Evolutionary conservation across 2,888 invertebrate genomes (phyloP), one percentile per base, ranked within the genome.

Genomic region (Diarsia dahlii): DNA sequence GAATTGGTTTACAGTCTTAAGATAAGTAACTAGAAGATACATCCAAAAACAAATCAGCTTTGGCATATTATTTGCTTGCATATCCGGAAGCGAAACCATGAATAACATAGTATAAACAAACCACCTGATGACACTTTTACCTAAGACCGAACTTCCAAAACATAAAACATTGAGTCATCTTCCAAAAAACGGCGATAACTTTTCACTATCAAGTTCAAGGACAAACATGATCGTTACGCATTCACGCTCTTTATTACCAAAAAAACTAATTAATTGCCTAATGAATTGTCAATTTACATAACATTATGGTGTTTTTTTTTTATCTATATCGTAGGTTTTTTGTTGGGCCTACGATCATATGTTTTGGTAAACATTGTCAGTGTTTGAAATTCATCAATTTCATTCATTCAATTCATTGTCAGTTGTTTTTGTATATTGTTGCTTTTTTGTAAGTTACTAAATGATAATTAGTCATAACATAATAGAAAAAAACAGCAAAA

Each of bases 241-340:
- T 74, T 77, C 39, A 73, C 71, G 50, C 18, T 12, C 46, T 76
- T 52, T 39, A 54, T 48, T 39, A 66, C 20, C 62, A 71, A n/a
- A 84, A 83, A 78, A 82, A 62, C 56, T n/a, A 75, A 79, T 78
- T 74, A 77, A 81, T 79, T 66, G 72, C 62, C 52, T 52, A 78
- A 78, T 71, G 28, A 79, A 80, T 78, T 63, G 56, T 66, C 52
- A 58, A 86, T 89, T 87, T 82, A 82, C 89, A 87, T 89, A 85
- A 80, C 74, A 71, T 82, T 87, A 86, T 82, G 67, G 72, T 45
- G n/a, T 5, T 62, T 77, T 81, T 77, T 81, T 79, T 84, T 80
- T 74, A 68, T 74, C 56, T 76, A 46, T 71, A 46, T 67, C 28
- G 74, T 78, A 20, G 62, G 65, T 81, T 80, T 86, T 86, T 78